Conservation (phyloP, 2,113 vertebrate genomes). For the Etheostoma spectabile region DNA sequence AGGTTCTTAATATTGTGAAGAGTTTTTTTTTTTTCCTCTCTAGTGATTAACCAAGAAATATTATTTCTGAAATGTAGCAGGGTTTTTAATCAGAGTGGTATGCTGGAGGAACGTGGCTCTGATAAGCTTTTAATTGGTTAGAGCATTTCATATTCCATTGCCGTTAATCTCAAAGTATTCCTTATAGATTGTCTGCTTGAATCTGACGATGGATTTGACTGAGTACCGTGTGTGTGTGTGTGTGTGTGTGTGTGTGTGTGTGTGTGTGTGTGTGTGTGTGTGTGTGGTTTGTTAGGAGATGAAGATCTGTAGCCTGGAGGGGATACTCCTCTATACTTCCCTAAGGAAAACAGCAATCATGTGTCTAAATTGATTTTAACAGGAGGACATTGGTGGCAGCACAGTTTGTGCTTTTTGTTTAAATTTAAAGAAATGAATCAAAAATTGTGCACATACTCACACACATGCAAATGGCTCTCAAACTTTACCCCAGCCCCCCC, state of each 20-base stretch:
- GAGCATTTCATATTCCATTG: conserved; percentile 62
- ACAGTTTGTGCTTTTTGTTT: conserved; percentile 54
- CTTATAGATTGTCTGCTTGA: conserved; percentile 67
- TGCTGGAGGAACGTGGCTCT: conserved; percentile 37
- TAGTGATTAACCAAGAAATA: conserved; percentile 59
- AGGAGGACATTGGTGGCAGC: conserved; percentile 33
- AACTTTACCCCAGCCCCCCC: background rate
- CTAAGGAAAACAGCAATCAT: conserved; percentile 40
- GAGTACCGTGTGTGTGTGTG: conserved; percentile 1
- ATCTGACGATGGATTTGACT: conserved; percentile 60
- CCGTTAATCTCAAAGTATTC: conserved; percentile 60
- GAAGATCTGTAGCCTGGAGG: conserved; percentile 66
- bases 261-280: conserved; percentile 1
- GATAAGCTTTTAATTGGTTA: conserved; percentile 65
- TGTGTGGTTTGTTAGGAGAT: conserved; percentile 50
- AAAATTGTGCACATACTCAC: background rate
- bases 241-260: background rate
- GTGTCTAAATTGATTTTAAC: conserved; percentile 52
- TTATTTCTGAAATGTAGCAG: conserved; percentile 41
- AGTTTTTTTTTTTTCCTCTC: background rate
- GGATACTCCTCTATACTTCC: conserved; percentile 59
- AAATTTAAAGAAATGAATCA: background rate
- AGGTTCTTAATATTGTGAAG: conserved; percentile 61
- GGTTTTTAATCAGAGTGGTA: conserved; percentile 37
- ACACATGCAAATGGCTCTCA: conserved; percentile 9